A percentile compares a stretch with the other conserved stretches of the same genome.
Evolutionary conservation across 1,140 invertebrate genomes (phyloP).

Genomic region (Brachionus rubens): DNA sequence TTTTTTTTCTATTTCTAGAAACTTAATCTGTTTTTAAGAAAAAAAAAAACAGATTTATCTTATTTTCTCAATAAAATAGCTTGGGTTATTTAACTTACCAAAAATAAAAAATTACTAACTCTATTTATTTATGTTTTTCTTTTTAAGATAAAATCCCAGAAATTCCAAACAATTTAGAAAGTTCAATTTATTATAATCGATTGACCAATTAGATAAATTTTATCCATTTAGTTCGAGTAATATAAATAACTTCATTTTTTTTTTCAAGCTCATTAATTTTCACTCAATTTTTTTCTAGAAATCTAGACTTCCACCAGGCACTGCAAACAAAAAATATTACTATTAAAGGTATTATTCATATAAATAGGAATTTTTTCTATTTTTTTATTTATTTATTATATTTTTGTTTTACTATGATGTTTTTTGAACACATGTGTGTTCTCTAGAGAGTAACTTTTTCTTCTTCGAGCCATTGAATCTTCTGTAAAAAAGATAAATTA

Average conservation of each 20-base stretch:
- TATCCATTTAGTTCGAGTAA: neutral
- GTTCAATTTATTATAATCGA: conserved; percentile 27
- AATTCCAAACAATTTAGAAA: conserved; percentile 32
- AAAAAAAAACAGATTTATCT: neutral
- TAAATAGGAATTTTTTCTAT: no score
- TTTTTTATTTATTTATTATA: no score
- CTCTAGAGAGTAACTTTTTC: neutral
- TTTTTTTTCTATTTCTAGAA: neutral
- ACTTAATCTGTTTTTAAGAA: neutral
- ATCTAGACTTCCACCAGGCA: conserved; percentile 1
- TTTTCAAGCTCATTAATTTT: neutral
- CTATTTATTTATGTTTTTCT: neutral
- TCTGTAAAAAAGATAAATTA: conserved; percentile 8
- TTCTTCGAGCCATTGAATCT: no score
- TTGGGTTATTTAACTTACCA: no score
- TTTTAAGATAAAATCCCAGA: conserved; percentile 7
- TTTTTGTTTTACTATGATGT: no score
- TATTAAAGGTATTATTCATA: no score
- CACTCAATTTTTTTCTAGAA: neutral
- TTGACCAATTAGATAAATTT: conserved; percentile 18
- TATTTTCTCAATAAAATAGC: neutral
- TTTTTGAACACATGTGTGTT: neutral
- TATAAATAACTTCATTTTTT: neutral
- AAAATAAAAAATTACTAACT: no score
- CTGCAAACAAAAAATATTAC: no score